Evolutionary conservation across 1,140 invertebrate species (phyloP).

Genomic region (Drosophila quadrilineata): DNA sequence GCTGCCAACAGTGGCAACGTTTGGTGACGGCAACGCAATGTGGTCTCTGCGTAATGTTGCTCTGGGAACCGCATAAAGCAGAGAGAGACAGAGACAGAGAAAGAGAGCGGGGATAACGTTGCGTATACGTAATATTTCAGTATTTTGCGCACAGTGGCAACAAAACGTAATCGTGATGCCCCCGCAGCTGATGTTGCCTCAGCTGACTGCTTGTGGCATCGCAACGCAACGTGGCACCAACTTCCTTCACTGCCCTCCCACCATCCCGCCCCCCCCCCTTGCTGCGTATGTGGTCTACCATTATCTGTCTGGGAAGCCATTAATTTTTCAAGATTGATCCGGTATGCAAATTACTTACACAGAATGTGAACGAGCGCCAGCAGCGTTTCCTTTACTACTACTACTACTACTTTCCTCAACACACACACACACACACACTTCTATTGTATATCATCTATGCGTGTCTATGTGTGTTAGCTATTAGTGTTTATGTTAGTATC

Average conservation of each 20-base stretch:
- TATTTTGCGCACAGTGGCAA: slow-evolving; percentile 46
- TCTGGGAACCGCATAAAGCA: slow-evolving; percentile 56
- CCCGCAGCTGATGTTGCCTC: slow-evolving; percentile 1
- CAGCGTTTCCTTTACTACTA: slow-evolving; percentile 67
- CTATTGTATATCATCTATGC: slow-evolving; percentile 48
- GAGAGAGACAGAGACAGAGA: slow-evolving; percentile 8
- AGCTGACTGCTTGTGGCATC: slow-evolving; percentile 22
- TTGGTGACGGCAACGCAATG: slow-evolving; percentile 44
- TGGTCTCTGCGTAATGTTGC: slow-evolving; percentile 72
- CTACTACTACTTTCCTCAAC: slow-evolving; percentile 50
- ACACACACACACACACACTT: no score
- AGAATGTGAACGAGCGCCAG: slow-evolving; percentile 71
- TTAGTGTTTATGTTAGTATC: slow-evolving; percentile 4
- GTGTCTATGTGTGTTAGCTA: not conserved
- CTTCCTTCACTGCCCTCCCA: slow-evolving; percentile 34
- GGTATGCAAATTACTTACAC: slow-evolving; percentile 81
- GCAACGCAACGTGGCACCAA: slow-evolving; percentile 10
- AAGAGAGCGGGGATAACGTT: slow-evolving; percentile 37
- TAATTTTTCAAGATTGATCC: slow-evolving; percentile 81
- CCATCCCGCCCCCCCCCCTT: no score
- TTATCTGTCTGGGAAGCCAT: slow-evolving; percentile 81
- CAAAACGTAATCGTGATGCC: slow-evolving; percentile 50
- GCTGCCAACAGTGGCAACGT: slow-evolving; percentile 16
- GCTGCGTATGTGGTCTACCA: slow-evolving; percentile 71
- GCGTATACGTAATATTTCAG: slow-evolving; percentile 79